Percentiles rank a stretch among this genome's conserved stretches.
Conservation (phyloP, 2,113 vertebrate genomes). For the Ochotona curzoniae region DNA sequence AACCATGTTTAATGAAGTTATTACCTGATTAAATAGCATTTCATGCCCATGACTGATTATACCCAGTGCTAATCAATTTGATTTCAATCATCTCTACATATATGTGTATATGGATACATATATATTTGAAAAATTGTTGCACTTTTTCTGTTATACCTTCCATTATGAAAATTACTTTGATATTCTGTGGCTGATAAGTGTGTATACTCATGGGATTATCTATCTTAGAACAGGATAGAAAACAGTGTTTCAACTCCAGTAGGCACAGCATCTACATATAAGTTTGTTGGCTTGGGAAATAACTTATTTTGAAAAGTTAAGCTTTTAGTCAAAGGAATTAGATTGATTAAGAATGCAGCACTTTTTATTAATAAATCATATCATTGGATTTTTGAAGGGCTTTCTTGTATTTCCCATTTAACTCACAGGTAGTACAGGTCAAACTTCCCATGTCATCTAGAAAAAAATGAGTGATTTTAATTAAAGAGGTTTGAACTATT, state of each 20-base stretch:
- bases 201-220: neutral
- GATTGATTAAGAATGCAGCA: slow-evolving; percentile 29
- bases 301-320: slow-evolving; percentile 33
- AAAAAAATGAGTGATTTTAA: slow-evolving; percentile 7
- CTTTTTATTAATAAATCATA: slow-evolving; percentile 28
- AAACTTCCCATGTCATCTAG: neutral
- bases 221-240: neutral
- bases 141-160: slow-evolving; percentile 56
- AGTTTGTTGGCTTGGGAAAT: slow-evolving; percentile 30
- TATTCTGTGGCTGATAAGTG: slow-evolving; percentile 41
- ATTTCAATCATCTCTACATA: slow-evolving; percentile 77
- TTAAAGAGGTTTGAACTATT: neutral
- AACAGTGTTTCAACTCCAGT: neutral
- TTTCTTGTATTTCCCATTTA: slow-evolving; percentile 9
- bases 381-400: neutral
- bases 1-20: slow-evolving; percentile 85
- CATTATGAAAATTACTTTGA: neutral
- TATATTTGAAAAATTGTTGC: slow-evolving; percentile 71
- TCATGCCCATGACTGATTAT: slow-evolving; percentile 81
- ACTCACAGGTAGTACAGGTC: neutral
- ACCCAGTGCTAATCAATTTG: slow-evolving; percentile 85
- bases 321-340: slow-evolving; percentile 47
- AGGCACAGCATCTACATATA: neutral
- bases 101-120: neutral
- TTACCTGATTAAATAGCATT: slow-evolving; percentile 85